These are phyloP conservation scores for Scaptomyza reducta DNA, from an alignment of 2,888 invertebrate genomes.

Conservation along the genomic window DNA sequence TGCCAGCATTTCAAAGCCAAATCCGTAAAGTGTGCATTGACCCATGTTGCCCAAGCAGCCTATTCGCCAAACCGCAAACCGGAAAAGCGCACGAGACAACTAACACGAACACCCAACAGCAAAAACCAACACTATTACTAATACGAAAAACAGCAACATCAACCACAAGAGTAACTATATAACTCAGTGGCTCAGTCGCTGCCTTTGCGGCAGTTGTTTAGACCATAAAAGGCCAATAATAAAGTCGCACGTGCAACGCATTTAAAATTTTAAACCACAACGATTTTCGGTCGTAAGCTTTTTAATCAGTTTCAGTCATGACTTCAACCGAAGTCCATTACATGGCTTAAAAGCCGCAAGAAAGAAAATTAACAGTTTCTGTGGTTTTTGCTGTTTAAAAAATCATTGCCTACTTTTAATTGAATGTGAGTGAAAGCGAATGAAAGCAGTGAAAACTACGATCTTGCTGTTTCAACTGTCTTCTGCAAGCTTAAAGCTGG, in stretches of 20 bases:
- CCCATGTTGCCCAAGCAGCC: constrained; percentile 53
- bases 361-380: constrained; percentile 3
- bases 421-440: not conserved
- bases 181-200: constrained; percentile 23
- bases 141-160: constrained; percentile 8
- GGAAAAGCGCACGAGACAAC: constrained; percentile 63
- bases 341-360: not conserved
- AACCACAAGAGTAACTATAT: constrained; percentile 34
- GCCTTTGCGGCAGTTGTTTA: constrained; percentile 51
- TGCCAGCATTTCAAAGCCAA: constrained; percentile 55
- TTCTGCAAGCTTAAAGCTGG: constrained; percentile 15
- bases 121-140: constrained; percentile 14
- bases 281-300: constrained; percentile 34
- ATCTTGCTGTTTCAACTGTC: not conserved
- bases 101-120: constrained; percentile 8
- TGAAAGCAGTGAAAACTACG: constrained; percentile 34
- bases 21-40: constrained; percentile 80
- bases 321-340: constrained; percentile 25
- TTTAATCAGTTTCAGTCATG: constrained; percentile 12
- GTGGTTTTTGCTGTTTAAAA: constrained; percentile 5
- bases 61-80: constrained; percentile 59
- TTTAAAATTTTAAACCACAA: constrained; percentile 26
- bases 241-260: constrained; percentile 51
- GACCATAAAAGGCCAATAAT: constrained; percentile 51
- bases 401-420: constrained; percentile 32